Evolutionary conservation across 2,888 invertebrate genomes (phyloP).

Genomic region (Leucania comma): DNA sequence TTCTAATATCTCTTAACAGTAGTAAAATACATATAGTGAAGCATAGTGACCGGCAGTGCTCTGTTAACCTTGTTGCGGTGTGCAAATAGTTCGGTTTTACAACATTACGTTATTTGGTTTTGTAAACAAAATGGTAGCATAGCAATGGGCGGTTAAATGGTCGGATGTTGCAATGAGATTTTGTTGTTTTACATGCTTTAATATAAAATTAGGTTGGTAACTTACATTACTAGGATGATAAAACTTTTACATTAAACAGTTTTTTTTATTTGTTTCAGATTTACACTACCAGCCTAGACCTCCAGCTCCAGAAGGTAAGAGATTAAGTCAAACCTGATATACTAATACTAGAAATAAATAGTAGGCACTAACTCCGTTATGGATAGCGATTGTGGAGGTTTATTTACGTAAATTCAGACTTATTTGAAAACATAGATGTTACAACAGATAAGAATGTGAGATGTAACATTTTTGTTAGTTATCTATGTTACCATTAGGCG

Average conservation of each 20-base stretch:
- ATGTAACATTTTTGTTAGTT: too few relatives aligned
- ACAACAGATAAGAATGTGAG: too few relatives aligned
- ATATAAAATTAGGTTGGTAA: neutral
- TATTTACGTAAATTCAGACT: too few relatives aligned
- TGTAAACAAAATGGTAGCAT: constrained; percentile 48
- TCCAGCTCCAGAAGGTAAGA: constrained; percentile 91
- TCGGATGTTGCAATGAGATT: constrained; percentile 14
- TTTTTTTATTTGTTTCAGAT: constrained; percentile 89
- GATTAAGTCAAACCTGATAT: neutral
- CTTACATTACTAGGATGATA: too few relatives aligned
- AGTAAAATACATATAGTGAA: constrained; percentile 31
- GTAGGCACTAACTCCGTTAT: too few relatives aligned
- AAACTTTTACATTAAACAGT: constrained; percentile 16
- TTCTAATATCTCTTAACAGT: constrained; percentile 13
- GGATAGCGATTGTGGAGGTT: too few relatives aligned
- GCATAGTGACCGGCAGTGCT: constrained; percentile 30
- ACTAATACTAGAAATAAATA: neutral
- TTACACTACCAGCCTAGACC: constrained; percentile 92
- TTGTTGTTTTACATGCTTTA: neutral
- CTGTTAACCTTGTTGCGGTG: constrained; percentile 58
- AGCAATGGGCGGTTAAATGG: constrained; percentile 27
- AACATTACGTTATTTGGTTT: constrained; percentile 53
- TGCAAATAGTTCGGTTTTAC: constrained; percentile 54
- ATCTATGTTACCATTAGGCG: too few relatives aligned
- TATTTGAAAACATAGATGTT: too few relatives aligned